Base-by-base conservation (phyloP, 2,113 vertebrate species). In the Sisor rabdophorus region DNA sequence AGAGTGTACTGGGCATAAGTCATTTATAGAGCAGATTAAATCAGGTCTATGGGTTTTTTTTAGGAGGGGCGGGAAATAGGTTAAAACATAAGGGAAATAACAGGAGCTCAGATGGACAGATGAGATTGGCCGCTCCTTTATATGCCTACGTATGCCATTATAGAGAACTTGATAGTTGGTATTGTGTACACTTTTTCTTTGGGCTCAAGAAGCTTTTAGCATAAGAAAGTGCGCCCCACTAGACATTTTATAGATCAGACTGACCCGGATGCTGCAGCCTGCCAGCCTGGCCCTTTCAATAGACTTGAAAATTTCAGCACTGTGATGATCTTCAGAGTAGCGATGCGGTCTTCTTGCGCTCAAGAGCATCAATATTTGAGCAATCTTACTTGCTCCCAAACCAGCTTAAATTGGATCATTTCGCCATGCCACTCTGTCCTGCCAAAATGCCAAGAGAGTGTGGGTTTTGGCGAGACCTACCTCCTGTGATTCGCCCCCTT, bases 381-480 rank as follows among this genome's bases (percentile, higher is more conserved):
- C 91, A 91, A 91, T 89, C 91, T 91, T 84, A 88, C 82, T 83
- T 85, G 74, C 88, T 91, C 86, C 87, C 89, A 81, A 87, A 91
- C 90, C 89, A 87, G 89, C 90, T 93, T 92, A 93, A 91, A 91
- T 89, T 90, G 91, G 91, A 92, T 91, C 89, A 89, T 89, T 90
- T 89, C 85, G 84, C 87, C 88, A 87, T 85, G 86, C 89, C 88
- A 89, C 88, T 71, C 90, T 87, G 65, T 88, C 86, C 82, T 92
- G 92, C 92, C 92, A 93, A 93, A 92, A 93, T 92, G 92, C 92
- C 92, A 91, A 89, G 86, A 92, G 90, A 91, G 89, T 87, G 89
- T 88, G 88, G 90, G 92, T 88, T 87, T 91, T 91, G 90, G 90
- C 89, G 84, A 87, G 87, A 85, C 86, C 77, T 81, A 77, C 82